Evolutionary conservation across 2,888 invertebrate genomes (phyloP).

Genomic region (Heteropelma amictum): DNA sequence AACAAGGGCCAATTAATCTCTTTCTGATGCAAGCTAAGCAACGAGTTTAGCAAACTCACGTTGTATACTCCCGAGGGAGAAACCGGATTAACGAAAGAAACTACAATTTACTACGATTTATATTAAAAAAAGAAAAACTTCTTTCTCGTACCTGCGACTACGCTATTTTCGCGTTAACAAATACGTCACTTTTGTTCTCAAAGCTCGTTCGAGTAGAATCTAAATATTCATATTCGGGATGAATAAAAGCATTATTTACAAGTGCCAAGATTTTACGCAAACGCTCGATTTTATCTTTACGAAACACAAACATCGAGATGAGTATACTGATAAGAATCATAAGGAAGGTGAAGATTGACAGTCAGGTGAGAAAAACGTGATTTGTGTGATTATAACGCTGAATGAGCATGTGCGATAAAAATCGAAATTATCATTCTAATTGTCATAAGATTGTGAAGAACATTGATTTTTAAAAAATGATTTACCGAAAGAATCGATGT

Average conservation of each 20-base stretch:
- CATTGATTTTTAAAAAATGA: too few species aligned
- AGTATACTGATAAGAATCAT: neutral
- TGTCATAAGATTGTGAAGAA: too few species aligned
- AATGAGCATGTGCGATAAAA: neutral
- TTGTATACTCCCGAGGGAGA: neutral
- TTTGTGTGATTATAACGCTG: neutral
- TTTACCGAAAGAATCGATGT: too few species aligned
- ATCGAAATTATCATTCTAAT: neutral
- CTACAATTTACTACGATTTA: neutral
- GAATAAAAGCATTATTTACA: too few species aligned
- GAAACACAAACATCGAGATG: neutral
- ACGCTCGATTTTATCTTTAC: neutral
- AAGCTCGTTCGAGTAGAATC: too few species aligned
- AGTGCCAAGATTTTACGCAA: too few species aligned
- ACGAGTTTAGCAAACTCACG: slow-evolving; percentile 51
- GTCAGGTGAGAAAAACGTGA: slow-evolving; percentile 11
- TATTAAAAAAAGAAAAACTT: neutral
- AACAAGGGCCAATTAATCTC: slow-evolving; percentile 48
- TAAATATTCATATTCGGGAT: too few species aligned
- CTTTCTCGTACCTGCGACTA: too few species aligned
- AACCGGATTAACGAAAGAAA: too few species aligned
- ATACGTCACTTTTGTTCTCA: too few species aligned
- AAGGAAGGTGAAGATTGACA: neutral
- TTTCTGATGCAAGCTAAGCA: slow-evolving; percentile 64
- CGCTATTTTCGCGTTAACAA: too few species aligned